Conservation (phyloP, 2,888 invertebrate genomes). For the Campoplex capitator region DNA sequence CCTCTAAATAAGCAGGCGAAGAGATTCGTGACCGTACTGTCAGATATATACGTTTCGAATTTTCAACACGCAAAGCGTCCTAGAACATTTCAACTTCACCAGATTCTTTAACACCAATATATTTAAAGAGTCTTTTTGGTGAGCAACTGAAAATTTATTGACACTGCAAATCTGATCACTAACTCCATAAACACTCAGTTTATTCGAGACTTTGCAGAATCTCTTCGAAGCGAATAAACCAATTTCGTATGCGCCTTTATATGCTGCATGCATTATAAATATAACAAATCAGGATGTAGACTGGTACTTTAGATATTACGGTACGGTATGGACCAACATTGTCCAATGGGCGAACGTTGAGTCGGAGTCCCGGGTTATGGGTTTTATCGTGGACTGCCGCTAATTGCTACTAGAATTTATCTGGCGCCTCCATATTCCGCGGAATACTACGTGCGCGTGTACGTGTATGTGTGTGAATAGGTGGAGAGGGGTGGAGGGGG, state of each 20-base stretch:
- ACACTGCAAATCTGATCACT: background rate
- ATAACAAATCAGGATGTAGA: slow-evolving; percentile 1
- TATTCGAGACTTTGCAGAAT: background rate
- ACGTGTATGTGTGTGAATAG: slow-evolving; percentile 23
- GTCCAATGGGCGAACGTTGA: slow-evolving; percentile 51
- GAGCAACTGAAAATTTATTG: background rate
- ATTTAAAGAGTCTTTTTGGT: background rate
- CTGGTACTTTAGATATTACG: slow-evolving; percentile 9
- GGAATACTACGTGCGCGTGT: slow-evolving; percentile 68
- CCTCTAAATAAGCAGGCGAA: background rate
- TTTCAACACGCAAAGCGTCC: background rate
- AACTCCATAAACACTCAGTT: background rate
- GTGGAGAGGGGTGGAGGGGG: background rate
- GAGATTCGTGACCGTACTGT: background rate
- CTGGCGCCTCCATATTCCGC: slow-evolving; percentile 74
- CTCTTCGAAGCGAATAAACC: background rate
- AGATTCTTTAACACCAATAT: background rate
- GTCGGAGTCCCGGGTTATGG: slow-evolving; percentile 73
- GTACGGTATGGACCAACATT: slow-evolving; percentile 1
- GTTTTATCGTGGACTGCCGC: slow-evolving; percentile 77
- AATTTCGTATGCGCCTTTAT: slow-evolving; percentile 4
- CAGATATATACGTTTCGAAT: background rate
- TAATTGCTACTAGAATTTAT: slow-evolving; percentile 77
- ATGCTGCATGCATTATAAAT: background rate
- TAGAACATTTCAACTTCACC: background rate